A percentile compares a stretch with the other conserved stretches of the same genome.
Evolutionary conservation across 2,113 vertebrate species (phyloP).

Genomic region (Oceanites oceanicus): DNA sequence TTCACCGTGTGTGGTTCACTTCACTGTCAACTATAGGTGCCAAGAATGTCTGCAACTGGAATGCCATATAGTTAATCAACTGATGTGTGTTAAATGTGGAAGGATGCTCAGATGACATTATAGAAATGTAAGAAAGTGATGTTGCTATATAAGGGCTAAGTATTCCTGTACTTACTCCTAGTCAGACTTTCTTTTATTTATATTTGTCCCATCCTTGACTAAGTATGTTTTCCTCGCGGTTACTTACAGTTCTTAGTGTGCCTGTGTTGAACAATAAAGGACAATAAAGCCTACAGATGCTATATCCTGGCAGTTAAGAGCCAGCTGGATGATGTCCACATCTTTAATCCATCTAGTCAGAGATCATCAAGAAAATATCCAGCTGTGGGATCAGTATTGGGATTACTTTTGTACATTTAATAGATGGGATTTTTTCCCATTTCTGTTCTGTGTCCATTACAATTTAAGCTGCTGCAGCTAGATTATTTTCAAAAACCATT

Average conservation of each 20-base stretch:
- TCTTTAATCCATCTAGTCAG: constrained; percentile 7
- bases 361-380: constrained; percentile 14
- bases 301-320: constrained; percentile 6
- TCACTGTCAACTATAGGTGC: not conserved
- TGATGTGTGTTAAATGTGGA: not conserved
- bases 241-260: not conserved
- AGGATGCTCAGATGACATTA: not conserved
- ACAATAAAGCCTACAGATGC: not conserved
- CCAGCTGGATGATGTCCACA: not conserved
- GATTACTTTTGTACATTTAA: not conserved
- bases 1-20: not conserved
- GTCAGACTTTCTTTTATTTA: not conserved
- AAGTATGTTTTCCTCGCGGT: not conserved
- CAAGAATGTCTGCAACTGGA: not conserved
- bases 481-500: not conserved
- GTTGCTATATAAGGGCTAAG: not conserved
- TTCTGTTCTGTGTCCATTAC: not conserved
- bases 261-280: not conserved
- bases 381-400: not conserved
- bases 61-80: not conserved
- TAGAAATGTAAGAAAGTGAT: not conserved
- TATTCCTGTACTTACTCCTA: not conserved
- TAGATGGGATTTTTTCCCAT: not conserved
- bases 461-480: not conserved
- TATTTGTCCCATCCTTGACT: not conserved